Evolutionary conservation across 2,888 invertebrate genomes (phyloP), one percentile per base, ranked within the genome.

Genomic region (Selenia dentaria): DNA sequence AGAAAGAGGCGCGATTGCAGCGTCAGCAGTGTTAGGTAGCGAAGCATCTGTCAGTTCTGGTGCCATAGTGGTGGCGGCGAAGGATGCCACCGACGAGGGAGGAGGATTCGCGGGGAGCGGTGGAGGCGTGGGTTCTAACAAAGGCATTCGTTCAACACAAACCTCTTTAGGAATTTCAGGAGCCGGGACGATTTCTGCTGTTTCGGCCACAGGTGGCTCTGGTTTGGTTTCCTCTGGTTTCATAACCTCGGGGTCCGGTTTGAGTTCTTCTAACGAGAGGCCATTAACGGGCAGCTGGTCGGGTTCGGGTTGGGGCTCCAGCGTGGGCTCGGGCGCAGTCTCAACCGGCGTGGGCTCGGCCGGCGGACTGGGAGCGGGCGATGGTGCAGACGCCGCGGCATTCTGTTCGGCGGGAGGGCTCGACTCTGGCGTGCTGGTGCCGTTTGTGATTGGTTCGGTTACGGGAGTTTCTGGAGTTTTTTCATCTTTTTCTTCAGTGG

Each of bases 31-130:
- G 75, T 83, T 85, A 81, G 76, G 70, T 73, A 81, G 80, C 73
- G 83, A 80, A 84, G 86, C 79, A 59, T 80, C 81, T 64, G 83
- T 74, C 73, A 80, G 62, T 70, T 89, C 89, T 64, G 85, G 92
- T 76, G 93, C 93, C 92, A 93, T 93, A 57, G 93, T 93, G 74
- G 92, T 92, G 74, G 93, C 93, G 80, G 94, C 94, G 83, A 95
- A 94, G 67, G 94, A 94, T 80, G 93, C 94, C 88, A 94, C 94
- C 85, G 94, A 94, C 72, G 94, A 94, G 65, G 95, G 95, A 78
- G 95, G 95, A 74, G 94, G 94, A 76, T 93, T 94, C 76, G 93
- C 92, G 63, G 95, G 95, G 75, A 95, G 92, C 67, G 95, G 94
- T 76, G 94, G 95, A 83, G 94, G 94, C 77, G 92, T 79, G 83